These are phyloP conservation scores for Tinamus guttatus DNA, from an alignment of 2,113 vertebrate species.

Conservation along the genomic window DNA sequence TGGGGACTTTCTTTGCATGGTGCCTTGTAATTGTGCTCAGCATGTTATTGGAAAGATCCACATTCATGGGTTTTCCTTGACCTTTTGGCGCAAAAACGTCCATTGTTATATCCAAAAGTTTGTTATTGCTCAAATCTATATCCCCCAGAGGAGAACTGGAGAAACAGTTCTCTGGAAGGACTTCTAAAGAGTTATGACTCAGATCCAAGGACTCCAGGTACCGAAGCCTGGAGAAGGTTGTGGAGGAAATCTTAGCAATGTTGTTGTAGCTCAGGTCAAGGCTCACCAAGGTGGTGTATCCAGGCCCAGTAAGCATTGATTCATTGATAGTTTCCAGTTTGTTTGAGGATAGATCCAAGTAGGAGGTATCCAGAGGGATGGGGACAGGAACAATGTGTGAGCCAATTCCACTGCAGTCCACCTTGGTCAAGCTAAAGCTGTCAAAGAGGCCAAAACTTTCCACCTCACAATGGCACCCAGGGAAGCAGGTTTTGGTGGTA, in stretches of 20 bases:
- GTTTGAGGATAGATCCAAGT: slow-evolving; percentile 93
- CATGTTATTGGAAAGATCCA: slow-evolving; percentile 91
- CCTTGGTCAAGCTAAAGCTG: slow-evolving; percentile 96
- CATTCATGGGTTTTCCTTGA: slow-evolving; percentile 82
- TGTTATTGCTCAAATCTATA: slow-evolving; percentile 92
- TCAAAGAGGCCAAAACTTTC: slow-evolving; percentile 96
- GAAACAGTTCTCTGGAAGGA: slow-evolving; percentile 83
- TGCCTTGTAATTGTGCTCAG: slow-evolving; percentile 74
- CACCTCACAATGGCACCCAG: slow-evolving; percentile 91
- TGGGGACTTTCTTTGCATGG: slow-evolving; percentile 36
- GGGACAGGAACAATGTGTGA: slow-evolving; percentile 85
- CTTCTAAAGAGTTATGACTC: slow-evolving; percentile 89
- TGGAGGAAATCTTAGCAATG: slow-evolving; percentile 83
- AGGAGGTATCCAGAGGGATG: slow-evolving; percentile 93
- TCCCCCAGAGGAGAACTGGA: slow-evolving; percentile 87
- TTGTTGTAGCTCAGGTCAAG: slow-evolving; percentile 92
- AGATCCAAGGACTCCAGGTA: slow-evolving; percentile 95
- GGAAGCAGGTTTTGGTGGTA: slow-evolving; percentile 85
- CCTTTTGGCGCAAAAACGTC: slow-evolving; percentile 83
- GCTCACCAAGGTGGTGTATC: slow-evolving; percentile 94
- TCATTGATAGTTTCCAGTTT: slow-evolving; percentile 86
- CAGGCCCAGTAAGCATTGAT: slow-evolving; percentile 90
- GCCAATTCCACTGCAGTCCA: slow-evolving; percentile 90
- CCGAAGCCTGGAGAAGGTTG: slow-evolving; percentile 89
- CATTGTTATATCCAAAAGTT: slow-evolving; percentile 82